phyloP scores from a whole-genome alignment of 1,140 invertebrate species.

The Zaprionus ghesquierei region DNA sequence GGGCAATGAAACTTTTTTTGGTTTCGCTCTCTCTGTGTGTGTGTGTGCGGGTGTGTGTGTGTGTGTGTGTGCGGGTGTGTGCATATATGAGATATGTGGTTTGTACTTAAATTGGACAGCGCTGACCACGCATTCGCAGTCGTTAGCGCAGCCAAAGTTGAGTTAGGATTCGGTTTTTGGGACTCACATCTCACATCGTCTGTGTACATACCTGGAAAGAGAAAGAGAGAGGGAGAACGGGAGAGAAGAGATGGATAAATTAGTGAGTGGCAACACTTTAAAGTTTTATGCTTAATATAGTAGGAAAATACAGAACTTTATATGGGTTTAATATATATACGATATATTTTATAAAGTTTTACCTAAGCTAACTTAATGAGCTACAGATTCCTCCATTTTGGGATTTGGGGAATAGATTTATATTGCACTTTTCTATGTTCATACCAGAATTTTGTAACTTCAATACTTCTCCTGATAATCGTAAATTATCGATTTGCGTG shows the following conservation, averaged over 20 bases:
- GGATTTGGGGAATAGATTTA: too few relatives aligned
- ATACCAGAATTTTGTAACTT: too few relatives aligned
- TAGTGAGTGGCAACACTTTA: constrained; percentile 15
- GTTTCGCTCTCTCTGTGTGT: not conserved
- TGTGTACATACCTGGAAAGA: constrained; percentile 40
- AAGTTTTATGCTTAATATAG: not conserved
- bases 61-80: constrained; percentile 23
- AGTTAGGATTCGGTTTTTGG: constrained; percentile 14
- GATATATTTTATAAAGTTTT: too few relatives aligned
- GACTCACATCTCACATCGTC: not conserved
- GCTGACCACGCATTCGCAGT: constrained; percentile 43
- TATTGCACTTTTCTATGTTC: too few relatives aligned
- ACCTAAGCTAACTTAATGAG: not conserved
- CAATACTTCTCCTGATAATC: too few relatives aligned
- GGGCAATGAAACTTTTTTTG: constrained; percentile 57
- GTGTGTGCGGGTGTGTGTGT: not conserved
- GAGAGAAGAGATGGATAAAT: constrained; percentile 10
- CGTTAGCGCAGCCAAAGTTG: constrained; percentile 34
- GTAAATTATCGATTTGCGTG: too few relatives aligned
- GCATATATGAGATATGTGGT: constrained; percentile 32
- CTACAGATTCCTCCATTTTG: too few relatives aligned
- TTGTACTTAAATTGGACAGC: constrained; percentile 48
- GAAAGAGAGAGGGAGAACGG: not conserved
- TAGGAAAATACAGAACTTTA: not conserved
- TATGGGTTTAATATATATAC: too few relatives aligned